Evolutionary conservation across 2,113 vertebrate genomes (phyloP), one percentile per base, ranked within the genome.

Genomic region (Ictidomys tridecemlineatus): DNA sequence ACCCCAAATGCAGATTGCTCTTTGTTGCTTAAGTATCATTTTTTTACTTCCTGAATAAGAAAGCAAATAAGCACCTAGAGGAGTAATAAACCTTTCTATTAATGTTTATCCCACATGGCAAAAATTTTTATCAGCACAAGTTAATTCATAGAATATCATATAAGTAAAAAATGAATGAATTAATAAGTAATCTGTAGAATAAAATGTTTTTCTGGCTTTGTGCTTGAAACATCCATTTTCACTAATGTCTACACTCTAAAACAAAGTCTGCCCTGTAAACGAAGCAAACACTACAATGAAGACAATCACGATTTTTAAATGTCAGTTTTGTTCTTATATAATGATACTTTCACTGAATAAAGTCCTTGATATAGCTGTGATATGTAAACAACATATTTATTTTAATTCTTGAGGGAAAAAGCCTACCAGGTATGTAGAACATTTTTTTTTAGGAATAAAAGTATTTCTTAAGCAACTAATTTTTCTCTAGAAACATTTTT

Each of bases 251-350:
- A n/a, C 1, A 86, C 16, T 85, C 16, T 70, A 22, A 69, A 61
- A 89, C 30, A 92, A 95, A 92, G 45, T 70, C n/a, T 79, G 11
- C 18, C 17, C 20, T 73, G 22, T 85, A 58, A 70, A 63, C 4
- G 76, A 85, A 24, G 37, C 8, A 45, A 45, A 45, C 45, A 45
- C 45, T 45, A 45, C 8, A 45, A 45, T 45, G 16, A 89, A 85
- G 2, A 6, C 20, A 86, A 82, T 69, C 72, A 83, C 39, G 78
- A 76, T 87, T 74, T 95, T 58, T 89, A 56, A 93, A 82, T 89
- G 61, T 92, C 67, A 93, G 26, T 85, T 94, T 93, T 42, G 86
- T 92, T 77, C n/a, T 73, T 91, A 6, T 74, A n/a, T 79, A 85
- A 91, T 0, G 1, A 79, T 89, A 82, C 9, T 61, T 92, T 85